phyloP scores from a whole-genome alignment of 2,888 invertebrate genomes.

The Metalampra italica region DNA sequence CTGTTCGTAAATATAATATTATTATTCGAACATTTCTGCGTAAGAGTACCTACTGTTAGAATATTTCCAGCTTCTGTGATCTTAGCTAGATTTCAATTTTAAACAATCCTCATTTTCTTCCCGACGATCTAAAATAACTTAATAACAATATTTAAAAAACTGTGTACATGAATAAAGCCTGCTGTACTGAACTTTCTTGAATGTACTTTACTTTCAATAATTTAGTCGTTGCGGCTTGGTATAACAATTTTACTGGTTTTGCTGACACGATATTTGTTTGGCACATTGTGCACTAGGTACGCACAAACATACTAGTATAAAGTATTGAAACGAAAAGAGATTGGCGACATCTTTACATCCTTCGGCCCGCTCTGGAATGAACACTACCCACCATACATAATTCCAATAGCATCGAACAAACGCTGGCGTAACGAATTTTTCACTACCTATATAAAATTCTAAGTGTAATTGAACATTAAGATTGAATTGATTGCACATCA shows the following conservation, averaged over 20 bases:
- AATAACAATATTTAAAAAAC: neutral
- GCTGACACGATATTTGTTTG: constrained; percentile 29
- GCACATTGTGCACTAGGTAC: constrained; percentile 41
- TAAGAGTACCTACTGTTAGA: neutral
- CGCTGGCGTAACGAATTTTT: too few relatives aligned
- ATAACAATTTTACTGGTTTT: constrained; percentile 30
- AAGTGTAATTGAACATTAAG: too few relatives aligned
- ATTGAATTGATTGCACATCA: too few relatives aligned
- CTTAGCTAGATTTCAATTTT: neutral
- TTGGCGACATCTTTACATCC: neutral
- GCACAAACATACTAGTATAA: constrained; percentile 13
- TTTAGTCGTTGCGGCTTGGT: constrained; percentile 42
- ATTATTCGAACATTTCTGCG: neutral
- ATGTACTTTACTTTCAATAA: constrained; percentile 27
- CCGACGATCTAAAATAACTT: neutral
- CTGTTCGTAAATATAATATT: too few relatives aligned
- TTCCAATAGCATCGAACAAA: too few relatives aligned
- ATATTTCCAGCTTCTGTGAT: neutral
- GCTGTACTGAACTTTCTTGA: constrained; percentile 12
- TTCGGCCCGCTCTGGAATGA: neutral
- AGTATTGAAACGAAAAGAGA: neutral
- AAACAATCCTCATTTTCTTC: neutral
- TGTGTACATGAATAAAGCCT: neutral
- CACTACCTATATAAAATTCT: too few relatives aligned
- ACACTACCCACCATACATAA: neutral